Conservation (phyloP, 2,888 invertebrate genomes). For the Marronus borbonicus region DNA sequence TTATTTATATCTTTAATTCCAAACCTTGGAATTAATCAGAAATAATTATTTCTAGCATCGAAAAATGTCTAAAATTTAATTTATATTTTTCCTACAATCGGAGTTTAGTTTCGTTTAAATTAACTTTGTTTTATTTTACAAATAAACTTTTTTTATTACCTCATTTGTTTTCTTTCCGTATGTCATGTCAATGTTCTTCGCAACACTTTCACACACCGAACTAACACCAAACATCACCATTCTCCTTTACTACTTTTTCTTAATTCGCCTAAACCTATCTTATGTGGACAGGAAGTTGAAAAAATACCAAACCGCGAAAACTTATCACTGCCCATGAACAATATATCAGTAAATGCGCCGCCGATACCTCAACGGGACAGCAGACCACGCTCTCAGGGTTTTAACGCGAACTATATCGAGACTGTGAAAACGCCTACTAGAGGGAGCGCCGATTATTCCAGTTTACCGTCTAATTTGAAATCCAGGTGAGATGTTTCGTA, state of each 20-base stretch:
- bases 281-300: slow-evolving; percentile 60
- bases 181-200: too few relatives aligned
- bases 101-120: background rate
- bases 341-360: slow-evolving; percentile 70
- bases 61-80: background rate
- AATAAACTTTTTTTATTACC: slow-evolving; percentile 37
- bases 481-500: slow-evolving; percentile 62
- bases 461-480: slow-evolving; percentile 69
- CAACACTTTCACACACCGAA: too few relatives aligned
- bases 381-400: slow-evolving; percentile 61
- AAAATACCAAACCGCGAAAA: slow-evolving; percentile 66
- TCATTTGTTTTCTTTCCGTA: background rate
- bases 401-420: slow-evolving; percentile 61
- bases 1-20: too few relatives aligned
- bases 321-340: slow-evolving; percentile 67
- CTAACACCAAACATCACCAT: background rate
- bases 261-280: too few relatives aligned
- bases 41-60: too few relatives aligned
- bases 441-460: slow-evolving; percentile 69
- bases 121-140: slow-evolving; percentile 25
- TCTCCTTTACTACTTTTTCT: too few relatives aligned
- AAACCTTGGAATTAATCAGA: too few relatives aligned
- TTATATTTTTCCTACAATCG: background rate
- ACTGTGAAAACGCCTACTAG: slow-evolving; percentile 68
- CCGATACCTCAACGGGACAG: slow-evolving; percentile 76